phyloP scores from a whole-genome alignment of 2,113 vertebrate genomes.

The Hypocryptadius cinnamomeus region DNA sequence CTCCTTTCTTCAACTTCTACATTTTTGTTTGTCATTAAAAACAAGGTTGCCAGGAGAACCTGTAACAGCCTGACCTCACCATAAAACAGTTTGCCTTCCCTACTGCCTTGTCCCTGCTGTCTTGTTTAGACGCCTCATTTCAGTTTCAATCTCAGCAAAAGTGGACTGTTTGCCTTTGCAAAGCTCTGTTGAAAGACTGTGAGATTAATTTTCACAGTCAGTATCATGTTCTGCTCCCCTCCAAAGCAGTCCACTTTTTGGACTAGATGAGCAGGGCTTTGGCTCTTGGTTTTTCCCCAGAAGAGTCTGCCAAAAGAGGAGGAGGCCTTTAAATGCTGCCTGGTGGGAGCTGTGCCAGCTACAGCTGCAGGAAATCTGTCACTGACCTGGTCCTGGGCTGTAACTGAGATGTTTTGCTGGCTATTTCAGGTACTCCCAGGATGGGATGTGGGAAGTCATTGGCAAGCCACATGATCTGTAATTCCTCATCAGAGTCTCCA shows the following conservation, averaged over 20 bases:
- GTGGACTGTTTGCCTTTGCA: background rate
- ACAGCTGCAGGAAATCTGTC: slow-evolving; percentile 6
- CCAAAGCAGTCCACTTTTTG: background rate
- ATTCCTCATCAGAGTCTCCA: background rate
- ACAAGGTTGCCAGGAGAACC: background rate
- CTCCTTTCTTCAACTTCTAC: background rate
- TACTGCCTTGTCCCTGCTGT: background rate
- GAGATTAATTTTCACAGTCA: background rate
- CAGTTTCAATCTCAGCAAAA: background rate
- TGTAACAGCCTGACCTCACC: background rate
- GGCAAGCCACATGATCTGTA: background rate
- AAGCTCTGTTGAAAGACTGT: background rate
- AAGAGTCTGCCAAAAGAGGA: slow-evolving; percentile 4
- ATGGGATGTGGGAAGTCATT: background rate
- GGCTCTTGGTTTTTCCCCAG: background rate
- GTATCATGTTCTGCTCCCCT: background rate
- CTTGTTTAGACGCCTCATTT: background rate
- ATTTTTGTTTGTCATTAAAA: background rate
- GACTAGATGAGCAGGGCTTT: background rate
- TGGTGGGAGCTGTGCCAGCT: background rate
- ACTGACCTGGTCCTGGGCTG: background rate
- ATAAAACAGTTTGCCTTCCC: background rate
- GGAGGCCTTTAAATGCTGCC: background rate
- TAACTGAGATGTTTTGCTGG: background rate
- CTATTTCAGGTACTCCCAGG: background rate